Evolutionary conservation across 2,797 vertebrate species (phyloP).

Genomic region (Chromobotia macracanthus): DNA sequence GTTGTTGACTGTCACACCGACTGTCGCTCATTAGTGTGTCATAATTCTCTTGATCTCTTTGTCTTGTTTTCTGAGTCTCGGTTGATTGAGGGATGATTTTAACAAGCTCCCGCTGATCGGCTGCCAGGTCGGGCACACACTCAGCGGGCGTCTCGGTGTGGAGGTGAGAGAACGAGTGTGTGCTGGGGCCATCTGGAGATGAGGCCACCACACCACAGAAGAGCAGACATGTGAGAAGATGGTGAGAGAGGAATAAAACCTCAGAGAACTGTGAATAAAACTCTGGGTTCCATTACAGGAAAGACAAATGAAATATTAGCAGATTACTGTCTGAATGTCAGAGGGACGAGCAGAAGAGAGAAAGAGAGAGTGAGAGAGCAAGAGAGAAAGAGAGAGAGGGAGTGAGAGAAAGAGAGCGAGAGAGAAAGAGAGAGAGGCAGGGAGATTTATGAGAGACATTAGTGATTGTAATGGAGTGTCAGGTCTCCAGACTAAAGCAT

Average conservation of each 20-base stretch:
- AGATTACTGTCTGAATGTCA: conserved; percentile 1
- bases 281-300: no score
- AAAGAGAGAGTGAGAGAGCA: no score
- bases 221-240: no score
- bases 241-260: conserved; percentile 7
- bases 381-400: no score
- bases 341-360: no score
- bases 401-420: no score
- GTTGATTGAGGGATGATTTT: conserved; percentile 42
- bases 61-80: conserved; percentile 29
- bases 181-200: conserved; percentile 47
- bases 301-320: background rate
- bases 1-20: conserved; percentile 19
- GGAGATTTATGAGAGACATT: conserved; percentile 45
- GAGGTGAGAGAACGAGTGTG: conserved; percentile 33
- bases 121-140: conserved; percentile 44
- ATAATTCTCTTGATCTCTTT: conserved; percentile 20
- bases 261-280: conserved; percentile 8
- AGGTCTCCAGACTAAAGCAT: conserved; percentile 3
- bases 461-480: conserved; percentile 44
- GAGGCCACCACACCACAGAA: conserved; percentile 37
- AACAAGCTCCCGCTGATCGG: conserved; percentile 40
- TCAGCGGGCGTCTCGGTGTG: conserved; percentile 41
- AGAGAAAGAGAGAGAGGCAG: background rate
- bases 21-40: conserved; percentile 24